These are phyloP conservation scores for Anaspis maculata DNA, from an alignment of 2,888 invertebrate species.

Conservation along the genomic window DNA sequence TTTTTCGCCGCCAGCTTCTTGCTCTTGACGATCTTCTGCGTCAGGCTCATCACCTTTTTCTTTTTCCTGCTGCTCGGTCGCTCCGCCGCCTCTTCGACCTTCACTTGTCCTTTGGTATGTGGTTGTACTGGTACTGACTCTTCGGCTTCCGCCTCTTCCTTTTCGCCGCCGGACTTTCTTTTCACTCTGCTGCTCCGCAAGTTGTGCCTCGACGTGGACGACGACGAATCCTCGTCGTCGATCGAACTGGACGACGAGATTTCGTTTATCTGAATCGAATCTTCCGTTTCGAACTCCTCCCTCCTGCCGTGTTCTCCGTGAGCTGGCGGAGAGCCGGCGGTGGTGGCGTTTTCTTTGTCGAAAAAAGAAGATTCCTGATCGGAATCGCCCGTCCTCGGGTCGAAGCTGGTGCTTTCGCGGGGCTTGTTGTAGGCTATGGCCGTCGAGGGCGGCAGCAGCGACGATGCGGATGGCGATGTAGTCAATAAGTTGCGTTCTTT, in stretches of 20 bases:
- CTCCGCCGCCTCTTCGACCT: constrained; percentile 17
- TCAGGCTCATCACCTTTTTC: constrained; percentile 37
- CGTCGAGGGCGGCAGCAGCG: too few relatives aligned
- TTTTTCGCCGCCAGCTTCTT: constrained; percentile 42
- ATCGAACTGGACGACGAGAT: constrained; percentile 54
- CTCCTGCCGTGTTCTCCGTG: too few relatives aligned
- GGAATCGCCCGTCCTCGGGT: constrained; percentile 25
- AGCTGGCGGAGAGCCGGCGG: too few relatives aligned
- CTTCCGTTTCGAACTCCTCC: constrained; percentile 31
- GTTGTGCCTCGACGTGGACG: constrained; percentile 13
- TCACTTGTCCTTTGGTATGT: too few relatives aligned
- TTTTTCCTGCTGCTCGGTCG: constrained; percentile 22
- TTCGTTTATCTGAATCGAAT: constrained; percentile 57
- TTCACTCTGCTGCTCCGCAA: constrained; percentile 13
- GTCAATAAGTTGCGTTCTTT: constrained; percentile 28
- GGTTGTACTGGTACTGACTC: too few relatives aligned
- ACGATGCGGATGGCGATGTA: too few relatives aligned
- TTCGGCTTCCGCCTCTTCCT: constrained; percentile 14
- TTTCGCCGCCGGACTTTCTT: too few relatives aligned
- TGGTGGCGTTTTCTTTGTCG: too few relatives aligned
- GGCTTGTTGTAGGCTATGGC: too few relatives aligned
- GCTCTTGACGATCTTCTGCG: constrained; percentile 39
- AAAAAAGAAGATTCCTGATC: too few relatives aligned
- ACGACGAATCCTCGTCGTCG: constrained; percentile 8
- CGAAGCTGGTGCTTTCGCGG: constrained; percentile 33